Base-by-base conservation (phyloP, 2,797 vertebrate genomes). In the Anguilla megastoma region DNA sequence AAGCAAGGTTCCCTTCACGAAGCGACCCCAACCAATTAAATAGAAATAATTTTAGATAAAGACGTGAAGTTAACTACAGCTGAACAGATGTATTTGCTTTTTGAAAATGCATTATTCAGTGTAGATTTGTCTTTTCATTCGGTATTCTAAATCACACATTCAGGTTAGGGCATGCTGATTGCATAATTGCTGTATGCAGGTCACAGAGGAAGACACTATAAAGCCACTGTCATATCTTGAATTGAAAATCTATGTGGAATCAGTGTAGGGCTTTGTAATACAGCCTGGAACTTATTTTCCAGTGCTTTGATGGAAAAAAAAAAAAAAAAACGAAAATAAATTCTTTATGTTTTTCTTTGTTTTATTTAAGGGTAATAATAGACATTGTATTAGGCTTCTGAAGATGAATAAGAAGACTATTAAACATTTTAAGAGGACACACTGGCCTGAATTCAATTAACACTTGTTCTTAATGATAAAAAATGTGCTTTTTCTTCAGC, bases 201-300 rank as follows among this genome's bases (percentile, higher is more conserved):
- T 33, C 56, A 66, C 56, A 36, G 9, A 85, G 30, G 58, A 2
- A 60, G 24, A 66, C 36, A 45, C 8, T 30, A 63, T 3, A 85
- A 85, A 85, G 84, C 18, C 10, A 24, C 58, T 85, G 30, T 27
- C 58, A 63, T 58, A 66, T 85, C 18, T 60, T 36, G 56, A 85
- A 85, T 60, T 24, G 14, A 36, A 85, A 58, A 33, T 85, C 71
- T 76, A 33, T 36, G 71, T 76, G 71, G 71, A 85, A 41, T 85
- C 41, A 36, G 41, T 45, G 76, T 41, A 45, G 18, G 41, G 76
- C 76, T 36, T 45, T 7, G 36, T 80, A 45, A 5, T 33, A 33
- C 30, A 33, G 69, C 69, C 27, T 74, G 30, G 24, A 74, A 74
- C 33, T 36, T 6, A 1, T 82, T 45, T 82, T 21, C 74, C 36